Evolutionary conservation across 2,888 invertebrate genomes (phyloP), one percentile per base, ranked within the genome.

Genomic region (Phalangium opilio): DNA sequence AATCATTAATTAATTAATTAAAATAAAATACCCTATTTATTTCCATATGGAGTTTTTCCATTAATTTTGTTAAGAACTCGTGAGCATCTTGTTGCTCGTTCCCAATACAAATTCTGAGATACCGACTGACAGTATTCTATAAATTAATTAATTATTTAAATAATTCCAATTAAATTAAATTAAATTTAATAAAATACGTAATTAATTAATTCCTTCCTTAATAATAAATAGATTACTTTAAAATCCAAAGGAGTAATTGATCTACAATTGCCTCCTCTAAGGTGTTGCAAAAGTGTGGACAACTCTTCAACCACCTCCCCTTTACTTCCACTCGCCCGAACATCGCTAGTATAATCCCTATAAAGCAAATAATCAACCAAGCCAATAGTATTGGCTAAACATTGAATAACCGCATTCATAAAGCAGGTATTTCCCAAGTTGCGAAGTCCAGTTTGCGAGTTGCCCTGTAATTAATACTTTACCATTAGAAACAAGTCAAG

Each of bases 351-450:
- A 63, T 83, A 86, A 54, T 70, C 70, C 52, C 80, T 79, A 45
- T 76, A 75, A 58, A 78, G 75, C 65, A 90, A 85, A 69, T 83
- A 85, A 8, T 76, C 73, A 44, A 78, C 76, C 47, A 93, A 70
- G 10, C 75, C 73, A 10, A 76, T 75, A 2, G 89, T 82, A 68
- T 87, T 85, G 67, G 83, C 83, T 43, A 95, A 71, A 61, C 91
- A 91, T 66, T 95, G 95, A 52, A 95, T 74, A 53, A 89, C 82
- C 41, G 87, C 83, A 70, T 91, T 95, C 90, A 93, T 89, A 65
- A 91, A 95, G 68, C 95, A 95, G 0, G 91, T 90, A 70, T 95
- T 95, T 44, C 87, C 87, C 18, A 93, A 73, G 69, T 95, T 95
- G 63, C 81, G 80, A 43, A 95, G 70, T 2, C 93, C 93, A 42